Conservation (phyloP, 2,888 invertebrate genomes). For the Halictus quadricinctus region DNA sequence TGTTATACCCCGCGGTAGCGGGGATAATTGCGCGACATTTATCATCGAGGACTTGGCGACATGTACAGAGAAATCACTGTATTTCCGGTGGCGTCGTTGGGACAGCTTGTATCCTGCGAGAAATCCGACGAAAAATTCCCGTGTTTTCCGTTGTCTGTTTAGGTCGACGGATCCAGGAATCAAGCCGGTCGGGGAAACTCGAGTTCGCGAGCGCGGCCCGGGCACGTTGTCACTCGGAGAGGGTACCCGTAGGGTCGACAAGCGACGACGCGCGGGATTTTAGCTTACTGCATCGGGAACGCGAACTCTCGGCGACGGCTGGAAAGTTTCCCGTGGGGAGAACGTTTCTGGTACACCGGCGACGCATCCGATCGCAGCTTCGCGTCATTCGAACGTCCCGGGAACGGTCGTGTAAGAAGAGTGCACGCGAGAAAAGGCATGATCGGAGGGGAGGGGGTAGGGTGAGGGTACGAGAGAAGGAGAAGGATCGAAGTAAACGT, state of each 20-base stretch:
- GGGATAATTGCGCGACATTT: too few species aligned
- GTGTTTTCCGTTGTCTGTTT: conserved; percentile 16
- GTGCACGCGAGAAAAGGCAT: not conserved
- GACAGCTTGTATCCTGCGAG: not conserved
- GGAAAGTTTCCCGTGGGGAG: conserved; percentile 58
- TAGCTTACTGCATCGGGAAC: conserved; percentile 42
- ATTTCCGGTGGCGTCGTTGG: not conserved
- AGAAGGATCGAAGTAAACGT: conserved; percentile 28
- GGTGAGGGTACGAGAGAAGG: not conserved
- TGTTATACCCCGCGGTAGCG: too few species aligned
- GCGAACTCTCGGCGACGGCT: conserved; percentile 55
- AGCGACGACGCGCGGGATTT: conserved; percentile 44
- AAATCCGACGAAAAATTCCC: conserved; percentile 10
- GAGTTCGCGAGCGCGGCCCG: not conserved
- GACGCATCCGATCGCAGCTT: conserved; percentile 56
- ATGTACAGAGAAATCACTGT: too few species aligned
- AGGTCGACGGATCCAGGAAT: not conserved
- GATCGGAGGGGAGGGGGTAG: too few species aligned
- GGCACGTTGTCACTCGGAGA: conserved; percentile 25
- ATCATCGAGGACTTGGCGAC: too few species aligned
- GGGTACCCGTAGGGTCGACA: conserved; percentile 53
- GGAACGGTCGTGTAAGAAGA: conserved; percentile 30
- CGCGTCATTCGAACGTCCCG: conserved; percentile 55
- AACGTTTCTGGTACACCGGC: conserved; percentile 45
- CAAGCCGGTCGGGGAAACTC: not conserved